phyloP scores from a whole-genome alignment of 2,888 invertebrate genomes.

The Erynnis tages region DNA sequence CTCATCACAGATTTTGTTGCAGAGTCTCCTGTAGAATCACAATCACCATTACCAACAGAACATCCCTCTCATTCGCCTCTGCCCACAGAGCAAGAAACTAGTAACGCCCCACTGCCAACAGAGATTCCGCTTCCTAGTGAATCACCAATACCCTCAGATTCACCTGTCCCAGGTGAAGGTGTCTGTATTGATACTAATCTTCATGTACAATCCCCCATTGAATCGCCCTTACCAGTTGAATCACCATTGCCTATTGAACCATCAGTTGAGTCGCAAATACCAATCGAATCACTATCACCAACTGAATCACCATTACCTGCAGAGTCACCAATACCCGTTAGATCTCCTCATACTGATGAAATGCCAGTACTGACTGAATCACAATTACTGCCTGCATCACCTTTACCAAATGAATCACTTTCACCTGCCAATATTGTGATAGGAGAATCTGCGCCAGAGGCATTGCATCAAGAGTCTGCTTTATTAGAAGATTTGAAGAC shows the following conservation, averaged over 20 bases:
- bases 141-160: conserved; percentile 34
- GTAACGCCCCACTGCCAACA: conserved; percentile 34
- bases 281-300: conserved; percentile 38
- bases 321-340: conserved; percentile 40
- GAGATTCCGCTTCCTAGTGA: conserved; percentile 38
- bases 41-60: conserved; percentile 31
- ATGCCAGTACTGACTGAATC: conserved; percentile 37
- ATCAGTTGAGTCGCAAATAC: conserved; percentile 38
- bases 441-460: conserved; percentile 17
- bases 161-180: conserved; percentile 28
- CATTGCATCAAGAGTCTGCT: conserved; percentile 12
- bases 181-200: neutral
- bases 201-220: conserved; percentile 26
- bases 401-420: conserved; percentile 32
- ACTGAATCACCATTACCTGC: conserved; percentile 40
- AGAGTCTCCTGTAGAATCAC: conserved; percentile 27
- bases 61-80: conserved; percentile 9
- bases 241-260: conserved; percentile 29
- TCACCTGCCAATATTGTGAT: conserved; percentile 24
- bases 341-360: conserved; percentile 38
- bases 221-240: conserved; percentile 39
- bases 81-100: conserved; percentile 19
- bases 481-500: conserved; percentile 23
- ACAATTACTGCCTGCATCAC: conserved; percentile 33
- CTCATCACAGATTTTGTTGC: conserved; percentile 18